Base-by-base conservation (phyloP, 2,888 invertebrate genomes). In the Papilio demoleus region DNA sequence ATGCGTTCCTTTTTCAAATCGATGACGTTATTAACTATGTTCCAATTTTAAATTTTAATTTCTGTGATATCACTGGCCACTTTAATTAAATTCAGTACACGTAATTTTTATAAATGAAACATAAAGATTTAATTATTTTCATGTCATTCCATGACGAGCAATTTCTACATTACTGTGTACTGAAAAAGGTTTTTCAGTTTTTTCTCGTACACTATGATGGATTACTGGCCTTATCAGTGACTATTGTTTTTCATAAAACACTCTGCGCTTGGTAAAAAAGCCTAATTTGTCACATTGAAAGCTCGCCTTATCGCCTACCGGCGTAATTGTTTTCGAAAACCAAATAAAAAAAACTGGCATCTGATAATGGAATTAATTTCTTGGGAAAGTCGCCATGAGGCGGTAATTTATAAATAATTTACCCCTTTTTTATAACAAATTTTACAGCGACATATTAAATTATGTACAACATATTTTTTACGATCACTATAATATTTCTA, bases 241-340 rank as follows among this genome's bases (percentile, higher is more conserved):
- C 82, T 81, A 83, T 85, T 85, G 85, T 85, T 85, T 85, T 82
- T 81, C 81, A 79, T 82, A 79, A 83, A 81, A 76, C 81, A 76
- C 73, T 73, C 76, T 65, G 68, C 60, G 75, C 70, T 74, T 73
- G 75, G 70, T 77, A 82, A 82, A 85, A 74, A 76, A 77, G 66
- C 72, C 79, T 83, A 84, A 85, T 85, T 84, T 84, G 81, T 84
- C 84, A 81, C 77, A 76, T 79, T 74, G 79, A 76, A 76, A 74
- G 68, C 71, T 68, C 62, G 45, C 71, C 70, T 76, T 82, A 82
- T 80, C 79, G 78, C 27, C 22, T 38, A 27, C 31, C 67, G 34
- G 38, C 70, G 47, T 82, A 82, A 82, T 82, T 83, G 84, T 81
- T 82, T 83, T 81, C 75, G 74, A 79, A 81, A 80, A 75, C 73